phyloP scores from a whole-genome alignment of 2,888 invertebrate species.

The Apodemia hepburni region DNA sequence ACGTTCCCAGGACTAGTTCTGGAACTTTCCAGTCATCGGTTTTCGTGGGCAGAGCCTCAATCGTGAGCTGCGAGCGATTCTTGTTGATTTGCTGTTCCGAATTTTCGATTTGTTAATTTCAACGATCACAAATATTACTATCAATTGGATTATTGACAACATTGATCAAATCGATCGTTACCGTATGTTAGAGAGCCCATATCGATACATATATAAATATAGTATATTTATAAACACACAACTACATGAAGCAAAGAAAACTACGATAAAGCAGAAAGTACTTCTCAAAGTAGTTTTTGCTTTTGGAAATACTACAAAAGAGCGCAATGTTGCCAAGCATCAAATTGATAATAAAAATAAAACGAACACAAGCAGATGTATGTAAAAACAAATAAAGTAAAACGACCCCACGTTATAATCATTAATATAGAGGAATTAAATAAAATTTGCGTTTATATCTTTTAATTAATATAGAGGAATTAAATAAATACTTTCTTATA shows the following conservation, averaged over 20 bases:
- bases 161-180: conserved; percentile 37
- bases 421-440: too few species aligned
- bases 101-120: conserved; percentile 46
- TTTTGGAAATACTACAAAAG: conserved; percentile 48
- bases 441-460: too few species aligned
- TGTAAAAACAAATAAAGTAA: conserved; percentile 34
- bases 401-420: too few species aligned
- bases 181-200: conserved; percentile 28
- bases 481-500: too few species aligned
- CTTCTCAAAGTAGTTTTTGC: conserved; percentile 36
- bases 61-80: conserved; percentile 71
- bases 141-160: conserved; percentile 77
- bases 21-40: conserved; percentile 60
- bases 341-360: conserved; percentile 79
- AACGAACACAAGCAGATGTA: conserved; percentile 67
- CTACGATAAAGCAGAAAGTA: conserved; percentile 68
- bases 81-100: conserved; percentile 76
- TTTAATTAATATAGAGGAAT: too few species aligned
- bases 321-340: conserved; percentile 80
- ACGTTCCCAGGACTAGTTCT: conserved; percentile 57
- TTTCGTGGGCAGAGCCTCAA: conserved; percentile 62
- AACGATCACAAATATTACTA: conserved; percentile 57
- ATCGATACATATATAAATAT: conserved; percentile 41
- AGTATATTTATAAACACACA: conserved; percentile 50
- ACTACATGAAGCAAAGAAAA: conserved; percentile 64